A percentile compares a stretch with the other conserved stretches of the same genome.
phyloP scores from a whole-genome alignment of 2,888 invertebrate genomes.

The Sphaerolaimus hirsutus region DNA sequence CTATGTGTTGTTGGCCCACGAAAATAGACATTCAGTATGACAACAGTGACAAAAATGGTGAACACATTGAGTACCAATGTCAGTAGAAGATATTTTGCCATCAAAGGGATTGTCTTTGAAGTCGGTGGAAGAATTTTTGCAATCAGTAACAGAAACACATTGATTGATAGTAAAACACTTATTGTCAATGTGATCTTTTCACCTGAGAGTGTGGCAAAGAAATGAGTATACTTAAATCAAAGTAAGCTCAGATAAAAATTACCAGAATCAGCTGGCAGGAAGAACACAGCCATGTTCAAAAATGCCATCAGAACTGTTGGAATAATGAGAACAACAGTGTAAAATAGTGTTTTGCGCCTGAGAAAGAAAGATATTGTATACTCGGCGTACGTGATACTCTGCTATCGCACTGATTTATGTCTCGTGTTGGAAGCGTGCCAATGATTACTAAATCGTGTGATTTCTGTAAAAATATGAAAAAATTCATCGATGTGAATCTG shows the following conservation, averaged over 20 bases:
- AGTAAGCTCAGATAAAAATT: conserved; percentile 32
- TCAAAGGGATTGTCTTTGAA: conserved; percentile 83
- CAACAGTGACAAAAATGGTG: conserved; percentile 87
- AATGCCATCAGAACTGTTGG: conserved; percentile 97
- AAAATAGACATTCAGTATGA: conserved; percentile 98
- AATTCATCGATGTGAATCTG: too few species aligned
- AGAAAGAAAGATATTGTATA: not conserved
- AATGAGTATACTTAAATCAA: not conserved
- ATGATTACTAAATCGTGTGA: too few species aligned
- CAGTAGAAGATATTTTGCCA: conserved; percentile 60
- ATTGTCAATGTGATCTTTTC: conserved; percentile 41
- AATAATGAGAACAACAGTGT: conserved; percentile 92
- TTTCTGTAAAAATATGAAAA: too few species aligned
- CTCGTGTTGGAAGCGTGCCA: too few species aligned
- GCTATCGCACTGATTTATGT: too few species aligned
- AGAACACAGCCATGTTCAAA: conserved; percentile 90
- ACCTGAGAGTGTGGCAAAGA: conserved; percentile 13
- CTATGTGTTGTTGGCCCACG: conserved; percentile 69
- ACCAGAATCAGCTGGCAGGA: conserved; percentile 90
- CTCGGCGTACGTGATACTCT: too few species aligned
- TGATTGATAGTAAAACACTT: conserved; percentile 92
- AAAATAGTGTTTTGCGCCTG: conserved; percentile 85
- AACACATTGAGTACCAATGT: not conserved
- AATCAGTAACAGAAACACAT: conserved; percentile 89
- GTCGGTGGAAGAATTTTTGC: conserved; percentile 97